These are phyloP conservation scores for Dicerorhinus sumatrensis DNA, from an alignment of 2,113 vertebrate species.

Conservation along the genomic window DNA sequence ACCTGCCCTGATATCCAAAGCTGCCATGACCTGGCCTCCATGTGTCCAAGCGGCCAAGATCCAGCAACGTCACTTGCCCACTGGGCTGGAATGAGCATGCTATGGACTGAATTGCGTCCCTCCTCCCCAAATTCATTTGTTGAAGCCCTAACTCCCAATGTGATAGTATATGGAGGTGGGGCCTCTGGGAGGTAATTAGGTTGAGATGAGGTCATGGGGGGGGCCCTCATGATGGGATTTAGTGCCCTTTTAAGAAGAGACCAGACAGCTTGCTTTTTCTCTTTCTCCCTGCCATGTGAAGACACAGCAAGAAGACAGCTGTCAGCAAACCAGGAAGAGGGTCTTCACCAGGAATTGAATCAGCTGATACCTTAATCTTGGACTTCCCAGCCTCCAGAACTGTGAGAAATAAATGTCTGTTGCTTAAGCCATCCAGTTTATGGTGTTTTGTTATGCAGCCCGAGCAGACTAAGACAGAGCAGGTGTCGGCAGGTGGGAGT, in stretches of 20 bases:
- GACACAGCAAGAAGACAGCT: not conserved
- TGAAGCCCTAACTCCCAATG: not conserved
- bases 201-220: not conserved
- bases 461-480: not conserved
- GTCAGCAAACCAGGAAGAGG: not conserved
- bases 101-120: too few species aligned
- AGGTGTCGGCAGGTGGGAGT: not conserved
- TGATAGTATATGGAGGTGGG: not conserved
- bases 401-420: not conserved
- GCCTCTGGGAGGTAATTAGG: not conserved
- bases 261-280: not conserved
- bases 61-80: not conserved
- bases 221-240: not conserved
- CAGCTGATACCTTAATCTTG: not conserved
- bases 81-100: not conserved
- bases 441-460: not conserved
- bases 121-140: rapidly evolving
- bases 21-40: not conserved
- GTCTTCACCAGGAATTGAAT: not conserved
- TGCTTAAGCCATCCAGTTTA: not conserved
- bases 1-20: not conserved
- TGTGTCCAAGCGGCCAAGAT: not conserved
- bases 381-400: not conserved
- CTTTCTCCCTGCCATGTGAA: not conserved
- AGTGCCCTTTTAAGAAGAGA: not conserved